Base-by-base conservation (phyloP, 1,140 invertebrate species). In the Drosophila malerkotliana region DNA sequence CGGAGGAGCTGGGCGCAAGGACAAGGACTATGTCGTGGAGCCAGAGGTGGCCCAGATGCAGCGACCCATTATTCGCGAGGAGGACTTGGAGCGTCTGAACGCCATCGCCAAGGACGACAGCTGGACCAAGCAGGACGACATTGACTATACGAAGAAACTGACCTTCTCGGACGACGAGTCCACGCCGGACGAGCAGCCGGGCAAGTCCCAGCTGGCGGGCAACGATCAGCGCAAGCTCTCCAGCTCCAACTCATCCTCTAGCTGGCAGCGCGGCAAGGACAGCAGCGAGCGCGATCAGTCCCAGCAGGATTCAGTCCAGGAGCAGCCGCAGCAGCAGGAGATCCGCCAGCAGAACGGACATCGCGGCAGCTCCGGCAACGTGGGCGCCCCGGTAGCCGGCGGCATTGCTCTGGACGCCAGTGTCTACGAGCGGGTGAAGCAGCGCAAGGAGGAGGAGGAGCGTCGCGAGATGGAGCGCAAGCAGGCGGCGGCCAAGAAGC, bases 71-170 rank as follows among this genome's bases (percentile, higher is more conserved):
- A 97, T 99, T 48, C 96, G 96, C 64, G 97, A 98, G 83, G 97
- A 98, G 91, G 97, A 98, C 92, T 94, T 99, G 57, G 97, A 96
- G 79, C 95, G 96, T 61, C 96, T 98, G 94, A 97, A 98, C 92
- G 96, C 98, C 87, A 96, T 98, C 67, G 95, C 96, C 32, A 94
- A 96, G 79, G 97, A 97, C 89, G 95, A 96, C 78, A 97, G 97
- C 55, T 99, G 98, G 98, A 96, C 96, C 24, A 95, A 95, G 68
- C 95, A 97, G 71, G 97, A 97, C 92, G 97, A 98, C 91, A 97
- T 98, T 90, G 98, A 98, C 93, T 99, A 98, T 92, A 97, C 98
- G 93, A 97, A 98, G 93, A 98, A 98, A 92, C 93, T 99, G 72
- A 95, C 96, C 63, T 99, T 98, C 92, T 98, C 97, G 90, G 97